A percentile compares a stretch with the other conserved stretches of the same genome.
phyloP scores from a whole-genome alignment of 2,797 vertebrate genomes.

The Pipistrellus pygmaeus region DNA sequence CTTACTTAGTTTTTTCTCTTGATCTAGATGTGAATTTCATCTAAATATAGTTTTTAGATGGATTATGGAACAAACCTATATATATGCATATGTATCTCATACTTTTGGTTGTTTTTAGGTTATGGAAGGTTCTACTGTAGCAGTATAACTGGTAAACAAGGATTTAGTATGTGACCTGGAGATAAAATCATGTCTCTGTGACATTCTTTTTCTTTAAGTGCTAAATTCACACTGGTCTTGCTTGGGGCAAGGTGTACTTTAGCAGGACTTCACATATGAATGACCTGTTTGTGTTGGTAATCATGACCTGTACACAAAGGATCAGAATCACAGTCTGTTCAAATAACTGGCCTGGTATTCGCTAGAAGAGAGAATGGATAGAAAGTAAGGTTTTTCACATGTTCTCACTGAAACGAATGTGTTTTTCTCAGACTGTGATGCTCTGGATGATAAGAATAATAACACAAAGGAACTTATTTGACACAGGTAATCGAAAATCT shows the following conservation, averaged over 20 bases:
- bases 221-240: conserved; percentile 1
- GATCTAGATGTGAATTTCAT: conserved; percentile 53
- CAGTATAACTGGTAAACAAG: background rate
- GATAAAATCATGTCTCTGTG: background rate
- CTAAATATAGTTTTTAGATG: conserved; percentile 47
- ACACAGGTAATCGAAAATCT: conserved; percentile 37
- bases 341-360: background rate
- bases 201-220: background rate
- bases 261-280: background rate
- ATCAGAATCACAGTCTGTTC: conserved; percentile 20
- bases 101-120: conserved; percentile 6
- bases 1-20: conserved; percentile 58
- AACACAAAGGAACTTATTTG: conserved; percentile 28
- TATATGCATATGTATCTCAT: background rate
- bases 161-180: background rate
- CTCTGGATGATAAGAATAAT: conserved; percentile 54
- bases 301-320: background rate
- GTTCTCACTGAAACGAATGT: conserved; percentile 23
- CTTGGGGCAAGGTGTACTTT: background rate
- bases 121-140: background rate
- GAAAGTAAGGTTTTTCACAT: conserved; percentile 56
- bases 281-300: background rate
- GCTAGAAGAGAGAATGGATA: background rate
- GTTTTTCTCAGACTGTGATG: conserved; percentile 28
- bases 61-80: conserved; percentile 56